Evolutionary conservation across 2,113 vertebrate genomes (phyloP), one percentile per base, ranked within the genome.

Genomic region (Bufo gargarizans): DNA sequence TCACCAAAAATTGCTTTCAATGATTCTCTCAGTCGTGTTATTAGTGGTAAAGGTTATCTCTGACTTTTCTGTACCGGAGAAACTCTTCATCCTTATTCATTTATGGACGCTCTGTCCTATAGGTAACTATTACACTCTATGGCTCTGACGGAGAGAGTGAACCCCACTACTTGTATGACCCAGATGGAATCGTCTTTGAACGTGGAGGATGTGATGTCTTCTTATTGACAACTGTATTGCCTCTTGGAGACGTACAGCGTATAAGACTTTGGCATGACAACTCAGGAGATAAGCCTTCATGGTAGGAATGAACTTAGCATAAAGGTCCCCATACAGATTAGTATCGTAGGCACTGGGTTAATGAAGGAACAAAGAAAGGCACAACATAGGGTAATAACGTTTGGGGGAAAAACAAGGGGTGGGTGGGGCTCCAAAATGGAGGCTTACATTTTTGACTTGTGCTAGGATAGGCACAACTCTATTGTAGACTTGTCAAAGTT

Each of bases 201-300:
- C 95, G 96, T 80, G 97, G 98, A 58, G 97, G 93, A 9, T 92
- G 93, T 86, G 97, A 99, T 90, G 94, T 96, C 92, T 99, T 98
- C 90, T 93, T 99, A 13, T 91, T 99, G 50, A 96, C 97, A 58
- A 98, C 97, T 1, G 95, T 97, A 56, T 98, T 97, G 88, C 97
- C 97, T 63, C 95, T 99, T 10, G 97, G 98, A 76, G 95, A 99
- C 61, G 93, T 99, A 45, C 95, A 91, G 90, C 94, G 94, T 91
- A 95, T 99, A 90, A 91, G 97, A 90, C 61, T 99, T 90, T 99
- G 97, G 98, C 98, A 99, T 12, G 96, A 99, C 91, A 99, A 97
- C 93, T 97, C 97, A 0, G 98, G 98, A 88, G 86, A 92, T 33
- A 94, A 90, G 81, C 97, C 97, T 0, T 96, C 96, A 61, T 99